phyloP scores from a whole-genome alignment of 1,140 invertebrate species.

The Brachionus calyciflorus region DNA sequence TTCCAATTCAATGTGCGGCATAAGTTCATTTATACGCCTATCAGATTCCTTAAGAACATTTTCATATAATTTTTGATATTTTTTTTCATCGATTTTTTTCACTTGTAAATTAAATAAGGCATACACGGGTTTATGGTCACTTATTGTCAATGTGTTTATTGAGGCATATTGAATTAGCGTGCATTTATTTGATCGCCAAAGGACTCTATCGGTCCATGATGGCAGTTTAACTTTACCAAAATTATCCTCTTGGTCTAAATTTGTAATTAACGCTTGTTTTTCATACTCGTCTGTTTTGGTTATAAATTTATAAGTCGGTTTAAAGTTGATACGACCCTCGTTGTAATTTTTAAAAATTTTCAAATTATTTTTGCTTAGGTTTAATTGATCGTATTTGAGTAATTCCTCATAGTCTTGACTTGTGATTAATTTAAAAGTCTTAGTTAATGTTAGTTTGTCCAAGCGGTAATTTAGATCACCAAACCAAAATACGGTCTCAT shows the following conservation, averaged over 20 bases:
- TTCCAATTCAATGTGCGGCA: conserved; percentile 37
- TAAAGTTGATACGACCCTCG: conserved; percentile 84
- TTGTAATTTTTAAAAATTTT: conserved; percentile 80
- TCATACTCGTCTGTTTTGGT: conserved; percentile 91
- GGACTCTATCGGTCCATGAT: conserved; percentile 45
- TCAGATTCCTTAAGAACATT: conserved; percentile 29
- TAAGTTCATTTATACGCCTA: conserved; percentile 4
- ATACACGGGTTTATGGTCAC: conserved; percentile 46
- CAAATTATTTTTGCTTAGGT: conserved; percentile 60
- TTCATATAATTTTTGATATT: conserved; percentile 15
- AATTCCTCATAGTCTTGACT: conserved; percentile 75
- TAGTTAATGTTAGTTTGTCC: conserved; percentile 77
- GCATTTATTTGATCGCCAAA: conserved; percentile 1
- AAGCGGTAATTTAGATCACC: conserved; percentile 99
- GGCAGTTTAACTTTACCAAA: conserved; percentile 6
- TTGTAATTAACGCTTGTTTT: conserved; percentile 78
- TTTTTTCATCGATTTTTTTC: conserved; percentile 43
- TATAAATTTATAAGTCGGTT: conserved; percentile 97
- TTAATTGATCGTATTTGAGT: conserved; percentile 83
- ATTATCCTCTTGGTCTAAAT: conserved; percentile 86
- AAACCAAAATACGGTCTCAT: conserved; percentile 99
- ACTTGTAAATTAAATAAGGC: conserved; percentile 21
- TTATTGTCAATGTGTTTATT: conserved; percentile 27
- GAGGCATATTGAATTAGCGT: conserved; percentile 14
- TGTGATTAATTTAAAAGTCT: conserved; percentile 80